A percentile compares a stretch with the other conserved stretches of the same genome.
Conservation (phyloP, 1,140 invertebrate genomes). For the Cydia pomonella region DNA sequence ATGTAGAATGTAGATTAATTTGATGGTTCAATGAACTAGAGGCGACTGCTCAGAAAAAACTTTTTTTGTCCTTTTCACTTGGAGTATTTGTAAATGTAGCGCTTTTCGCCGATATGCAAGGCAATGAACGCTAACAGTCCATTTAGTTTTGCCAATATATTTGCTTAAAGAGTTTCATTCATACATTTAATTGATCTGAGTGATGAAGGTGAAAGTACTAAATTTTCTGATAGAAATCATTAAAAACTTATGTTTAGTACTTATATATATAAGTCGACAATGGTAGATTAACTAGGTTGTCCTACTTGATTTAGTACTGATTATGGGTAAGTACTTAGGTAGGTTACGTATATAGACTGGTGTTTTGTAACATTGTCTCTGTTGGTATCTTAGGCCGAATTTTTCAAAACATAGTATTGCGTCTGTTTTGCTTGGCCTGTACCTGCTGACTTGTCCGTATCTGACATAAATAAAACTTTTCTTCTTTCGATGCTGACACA, state of each 20-base stretch:
- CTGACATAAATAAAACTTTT: background rate
- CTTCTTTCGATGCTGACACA: background rate
- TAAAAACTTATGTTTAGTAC: too few relatives aligned
- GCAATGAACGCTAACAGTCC: background rate
- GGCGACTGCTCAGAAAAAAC: background rate
- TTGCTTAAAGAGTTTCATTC: background rate
- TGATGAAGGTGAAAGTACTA: background rate
- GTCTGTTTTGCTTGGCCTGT: too few relatives aligned
- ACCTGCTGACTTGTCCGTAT: too few relatives aligned
- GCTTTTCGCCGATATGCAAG: background rate
- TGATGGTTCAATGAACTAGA: constrained; percentile 7
- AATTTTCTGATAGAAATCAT: background rate
- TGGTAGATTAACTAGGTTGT: too few relatives aligned
- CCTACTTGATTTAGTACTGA: too few relatives aligned
- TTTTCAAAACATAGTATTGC: too few relatives aligned
- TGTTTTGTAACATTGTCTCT: too few relatives aligned
- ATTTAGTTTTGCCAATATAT: background rate
- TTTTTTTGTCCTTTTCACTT: background rate
- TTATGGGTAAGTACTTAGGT: too few relatives aligned
- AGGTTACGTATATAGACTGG: too few relatives aligned
- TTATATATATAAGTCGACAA: too few relatives aligned
- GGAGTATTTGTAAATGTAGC: background rate
- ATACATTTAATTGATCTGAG: background rate
- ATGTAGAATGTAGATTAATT: background rate
- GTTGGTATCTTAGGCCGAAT: too few relatives aligned